Evolutionary conservation across 1,140 invertebrate genomes (phyloP), one percentile per base, ranked within the genome.

Genomic region (Pogonus chalceus): DNA sequence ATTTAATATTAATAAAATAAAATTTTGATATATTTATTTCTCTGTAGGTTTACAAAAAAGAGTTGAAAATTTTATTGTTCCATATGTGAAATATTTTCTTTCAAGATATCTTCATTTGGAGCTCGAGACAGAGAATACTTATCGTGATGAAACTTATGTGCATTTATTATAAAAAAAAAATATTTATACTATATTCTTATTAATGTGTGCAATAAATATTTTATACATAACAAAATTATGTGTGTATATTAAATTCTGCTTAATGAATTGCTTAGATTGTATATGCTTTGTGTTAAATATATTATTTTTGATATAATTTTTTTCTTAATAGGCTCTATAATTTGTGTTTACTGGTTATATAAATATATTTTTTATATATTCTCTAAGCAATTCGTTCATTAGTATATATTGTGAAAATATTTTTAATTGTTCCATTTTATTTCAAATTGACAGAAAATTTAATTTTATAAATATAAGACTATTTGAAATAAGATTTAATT

Each of bases 151-250:
- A 43, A n/a, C n/a, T n/a, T 12, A 43, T 43, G 37, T 43, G 37
- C 37, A 43, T 43, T 43, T 43, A 43, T 43, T 43, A 16, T 43
- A 16, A 43, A 7, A 43, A 43, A 43, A 10, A n/a, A 43, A 12
- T 43, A 10, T 12, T 12, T 43, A 12, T 43, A 43, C 18, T n/a
- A 9, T 43, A 43, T 43, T 12, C 37, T 10, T 43, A 43, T 43
- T 43, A 10, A 43, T 12, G 37, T 43, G 37, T 43, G 37, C 37
- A 43, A 43, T 43, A 43, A 43, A 43, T 43, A 43, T 43, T 43
- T 12, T 43, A 43, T 10, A 43, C 18, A 43, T 43, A 43, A 10
- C n/a, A n/a, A n/a, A n/a, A n/a, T n/a, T n/a, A n/a, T n/a, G n/a
- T n/a, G n/a, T n/a, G n/a, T n/a, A n/a, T n/a, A n/a, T n/a, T n/a